These are phyloP conservation scores for Urocyon cinereoargenteus DNA, from an alignment of 2,797 vertebrate genomes.

Conservation along the genomic window DNA sequence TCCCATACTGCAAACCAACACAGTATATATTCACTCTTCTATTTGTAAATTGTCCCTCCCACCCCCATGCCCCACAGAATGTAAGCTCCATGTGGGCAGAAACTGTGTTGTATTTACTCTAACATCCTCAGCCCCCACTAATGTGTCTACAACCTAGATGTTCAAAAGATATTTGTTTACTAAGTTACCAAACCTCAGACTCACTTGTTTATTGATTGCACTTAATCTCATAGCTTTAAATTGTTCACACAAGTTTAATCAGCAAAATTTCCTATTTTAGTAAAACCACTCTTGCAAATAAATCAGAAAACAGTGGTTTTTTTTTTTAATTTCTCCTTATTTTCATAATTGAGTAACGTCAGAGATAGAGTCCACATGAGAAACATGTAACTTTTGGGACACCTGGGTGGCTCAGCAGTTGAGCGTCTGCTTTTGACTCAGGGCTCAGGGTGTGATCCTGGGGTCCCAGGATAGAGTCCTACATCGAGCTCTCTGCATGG, in stretches of 20 bases:
- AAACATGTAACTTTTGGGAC: neutral
- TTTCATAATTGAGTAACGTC: neutral
- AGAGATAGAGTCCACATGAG: neutral
- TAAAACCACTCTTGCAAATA: neutral
- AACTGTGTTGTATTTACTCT: neutral
- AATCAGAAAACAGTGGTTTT: neutral
- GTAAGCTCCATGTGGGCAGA: neutral
- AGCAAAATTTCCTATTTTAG: neutral
- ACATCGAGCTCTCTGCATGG: too few species aligned
- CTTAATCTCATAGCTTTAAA: neutral
- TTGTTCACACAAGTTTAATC: neutral
- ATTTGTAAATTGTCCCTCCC: neutral
- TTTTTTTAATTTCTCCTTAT: neutral
- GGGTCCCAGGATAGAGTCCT: too few species aligned
- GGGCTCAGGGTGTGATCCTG: too few species aligned
- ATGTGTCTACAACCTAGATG: neutral
- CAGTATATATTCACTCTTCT: neutral
- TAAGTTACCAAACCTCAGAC: neutral
- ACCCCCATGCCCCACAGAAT: neutral
- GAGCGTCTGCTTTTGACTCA: too few species aligned
- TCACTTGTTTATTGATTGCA: neutral
- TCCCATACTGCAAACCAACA: neutral
- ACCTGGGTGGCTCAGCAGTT: too few species aligned
- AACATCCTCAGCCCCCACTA: neutral
- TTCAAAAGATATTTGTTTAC: neutral